A percentile compares a stretch with the other conserved stretches of the same genome.
These are phyloP conservation scores for Dasypus novemcinctus DNA, from an alignment of 2,113 vertebrate species.

Conservation along the genomic window DNA sequence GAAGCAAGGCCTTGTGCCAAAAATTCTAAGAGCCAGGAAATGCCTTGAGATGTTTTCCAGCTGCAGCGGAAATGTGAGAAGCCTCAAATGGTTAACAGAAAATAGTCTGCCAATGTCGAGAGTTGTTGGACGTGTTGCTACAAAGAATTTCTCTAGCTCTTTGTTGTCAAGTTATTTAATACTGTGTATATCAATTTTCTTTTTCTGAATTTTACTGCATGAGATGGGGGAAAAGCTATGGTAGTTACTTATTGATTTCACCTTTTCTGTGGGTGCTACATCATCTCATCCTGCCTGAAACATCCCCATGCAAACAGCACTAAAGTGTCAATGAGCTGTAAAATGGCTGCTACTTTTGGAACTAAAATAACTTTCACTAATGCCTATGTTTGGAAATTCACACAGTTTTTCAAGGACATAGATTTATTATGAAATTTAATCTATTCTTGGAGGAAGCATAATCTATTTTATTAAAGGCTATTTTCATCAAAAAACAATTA, in stretches of 20 bases:
- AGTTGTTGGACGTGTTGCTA: neutral
- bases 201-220: neutral
- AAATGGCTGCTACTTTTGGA: slow-evolving; percentile 37
- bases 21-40: slow-evolving; percentile 30
- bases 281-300: slow-evolving; percentile 1
- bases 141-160: slow-evolving; percentile 22
- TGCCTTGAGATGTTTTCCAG: slow-evolving; percentile 15
- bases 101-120: neutral
- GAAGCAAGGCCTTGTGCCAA: neutral
- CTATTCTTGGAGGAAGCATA: neutral
- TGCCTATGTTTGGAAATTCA: slow-evolving; percentile 7
- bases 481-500: slow-evolving; percentile 50
- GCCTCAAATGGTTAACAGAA: slow-evolving; percentile 52
- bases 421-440: slow-evolving; percentile 56
- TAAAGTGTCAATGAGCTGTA: slow-evolving; percentile 31
- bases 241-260: slow-evolving; percentile 22
- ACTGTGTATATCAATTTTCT: neutral
- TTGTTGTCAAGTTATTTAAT: slow-evolving; percentile 55
- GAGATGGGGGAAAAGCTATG: neutral
- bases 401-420: slow-evolving; percentile 29
- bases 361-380: slow-evolving; percentile 51
- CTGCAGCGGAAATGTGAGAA: slow-evolving; percentile 32
- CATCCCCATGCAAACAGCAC: slow-evolving; percentile 16
- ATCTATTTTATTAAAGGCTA: slow-evolving; percentile 49
- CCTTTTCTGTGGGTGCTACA: neutral